Percentiles rank a stretch among this genome's conserved stretches.
Conservation (phyloP, 2,888 invertebrate species). For the Cyrtodaria siliqua region DNA sequence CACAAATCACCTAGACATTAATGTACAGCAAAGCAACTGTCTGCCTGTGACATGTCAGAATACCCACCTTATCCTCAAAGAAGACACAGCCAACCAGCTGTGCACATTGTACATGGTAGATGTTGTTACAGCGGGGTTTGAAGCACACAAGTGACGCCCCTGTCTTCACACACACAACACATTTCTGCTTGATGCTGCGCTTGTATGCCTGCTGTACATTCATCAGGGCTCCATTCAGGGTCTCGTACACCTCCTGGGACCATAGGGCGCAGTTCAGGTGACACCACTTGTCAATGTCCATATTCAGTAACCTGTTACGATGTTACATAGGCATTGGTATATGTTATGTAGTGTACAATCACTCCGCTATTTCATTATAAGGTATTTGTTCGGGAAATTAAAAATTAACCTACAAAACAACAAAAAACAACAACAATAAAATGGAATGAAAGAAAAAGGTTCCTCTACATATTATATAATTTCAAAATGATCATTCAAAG, state of each 20-base stretch:
- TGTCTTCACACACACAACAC: slow-evolving; percentile 93
- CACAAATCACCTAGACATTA: no score
- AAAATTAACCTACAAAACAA: no score
- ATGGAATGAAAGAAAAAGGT: no score
- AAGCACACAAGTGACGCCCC: slow-evolving; percentile 99
- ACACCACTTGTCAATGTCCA: slow-evolving; percentile 99
- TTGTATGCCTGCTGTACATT: slow-evolving; percentile 96
- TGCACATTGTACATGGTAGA: slow-evolving; percentile 98
- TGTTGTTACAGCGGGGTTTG: slow-evolving; percentile 95
- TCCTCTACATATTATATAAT: no score
- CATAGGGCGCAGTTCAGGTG: slow-evolving; percentile 99
- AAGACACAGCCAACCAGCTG: slow-evolving; percentile 97
- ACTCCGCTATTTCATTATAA: no score
- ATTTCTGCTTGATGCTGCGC: slow-evolving; percentile 89
- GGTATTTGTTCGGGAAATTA: no score
- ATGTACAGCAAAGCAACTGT: no score
- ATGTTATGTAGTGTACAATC: no score
- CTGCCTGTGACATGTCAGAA: no score
- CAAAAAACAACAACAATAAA: no score
- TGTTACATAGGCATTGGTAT: no score
- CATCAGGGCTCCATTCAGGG: slow-evolving; percentile 97
- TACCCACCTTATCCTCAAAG: slow-evolving; percentile 98
- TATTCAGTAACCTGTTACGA: slow-evolving; percentile 96
- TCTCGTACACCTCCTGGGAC: slow-evolving; percentile 99
- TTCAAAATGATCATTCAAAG: no score